Evolutionary conservation across 2,797 vertebrate species (phyloP), one percentile per base, ranked within the genome.

Genomic region (Petrocephalus sullivani): DNA sequence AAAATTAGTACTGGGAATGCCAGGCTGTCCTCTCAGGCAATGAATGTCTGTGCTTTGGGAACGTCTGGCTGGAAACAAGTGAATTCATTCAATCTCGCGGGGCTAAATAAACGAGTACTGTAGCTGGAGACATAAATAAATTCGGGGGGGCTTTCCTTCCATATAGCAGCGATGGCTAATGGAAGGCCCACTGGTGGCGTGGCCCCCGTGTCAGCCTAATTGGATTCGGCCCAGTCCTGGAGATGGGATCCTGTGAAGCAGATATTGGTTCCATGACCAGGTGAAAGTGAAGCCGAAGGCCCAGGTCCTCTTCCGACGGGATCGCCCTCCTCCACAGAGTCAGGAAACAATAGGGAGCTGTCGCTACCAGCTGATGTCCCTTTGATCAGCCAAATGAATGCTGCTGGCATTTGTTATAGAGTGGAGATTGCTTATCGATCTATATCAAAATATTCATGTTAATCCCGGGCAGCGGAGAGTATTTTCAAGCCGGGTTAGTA

Each of bases 361-460:
- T 98, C 97, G 96, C 96, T 92, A 91, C 93, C 89, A 91, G 95
- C 97, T 97, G 97, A 97, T 97, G 96, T 96, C 95, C 95, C 97
- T 99, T 99, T 99, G 98, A 99, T 99, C 98, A 98, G 96, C 96
- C 97, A 98, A 99, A 98, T 99, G 98, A 99, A 98, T 97, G 97
- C 97, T 97, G 97, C 97, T 98, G 98, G 97, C 98, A 97, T 99
- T 98, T 99, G 97, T 98, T 97, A 99, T 98, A 97, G 98, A 96
- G 97, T 98, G 98, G 98, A 99, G 98, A 99, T 99, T 99, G 98
- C 97, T 99, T 99, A 99, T 99, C 98, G 98, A 99, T 99, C 98
- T 99, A 98, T 99, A 99, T 99, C 96, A 99, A 98, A 99, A 99
- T 99, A 99, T 99, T 98, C 98, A 99, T 98, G 98, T 97, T 99